phyloP scores from a whole-genome alignment of 2,113 vertebrate genomes.

The Cyprinodon tularosa region DNA sequence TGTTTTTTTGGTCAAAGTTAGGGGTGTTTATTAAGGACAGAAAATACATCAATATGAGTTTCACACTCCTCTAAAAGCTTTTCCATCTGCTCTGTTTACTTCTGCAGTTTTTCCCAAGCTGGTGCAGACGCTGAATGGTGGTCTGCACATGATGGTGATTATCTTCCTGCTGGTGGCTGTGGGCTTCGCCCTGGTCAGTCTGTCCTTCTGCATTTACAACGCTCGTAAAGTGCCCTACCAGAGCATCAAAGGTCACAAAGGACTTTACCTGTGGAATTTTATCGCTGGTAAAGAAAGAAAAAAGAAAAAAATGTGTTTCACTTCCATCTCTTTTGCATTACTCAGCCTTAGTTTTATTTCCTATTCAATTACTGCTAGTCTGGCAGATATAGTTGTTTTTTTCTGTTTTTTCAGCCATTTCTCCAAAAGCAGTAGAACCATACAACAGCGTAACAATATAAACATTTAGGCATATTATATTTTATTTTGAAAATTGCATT shows the following conservation, averaged over 20 bases:
- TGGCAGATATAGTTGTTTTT: not conserved
- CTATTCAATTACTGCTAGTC: not conserved
- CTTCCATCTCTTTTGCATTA: not conserved
- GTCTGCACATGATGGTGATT: conserved; percentile 89
- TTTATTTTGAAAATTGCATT: no score
- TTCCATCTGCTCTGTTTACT: conserved; percentile 29
- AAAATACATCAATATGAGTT: not conserved
- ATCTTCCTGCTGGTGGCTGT: conserved; percentile 88
- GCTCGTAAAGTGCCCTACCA: conserved; percentile 91
- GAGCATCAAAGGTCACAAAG: conserved; percentile 91
- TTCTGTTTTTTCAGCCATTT: no score
- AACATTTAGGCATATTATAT: no score
- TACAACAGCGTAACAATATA: no score
- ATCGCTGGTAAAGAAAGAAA: conserved; percentile 64
- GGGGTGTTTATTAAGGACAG: not conserved
- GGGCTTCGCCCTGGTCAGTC: conserved; percentile 88
- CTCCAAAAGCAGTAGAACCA: no score
- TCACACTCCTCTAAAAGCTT: not conserved
- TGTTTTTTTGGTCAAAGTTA: not conserved
- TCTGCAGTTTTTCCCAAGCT: conserved; percentile 92
- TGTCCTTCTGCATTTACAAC: conserved; percentile 93
- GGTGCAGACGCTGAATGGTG: conserved; percentile 85
- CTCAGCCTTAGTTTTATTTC: not conserved
- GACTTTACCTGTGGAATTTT: conserved; percentile 94
- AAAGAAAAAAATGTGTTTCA: not conserved